Evolutionary conservation across 2,113 vertebrate species (phyloP).

Genomic region (Paralichthys olivaceus): DNA sequence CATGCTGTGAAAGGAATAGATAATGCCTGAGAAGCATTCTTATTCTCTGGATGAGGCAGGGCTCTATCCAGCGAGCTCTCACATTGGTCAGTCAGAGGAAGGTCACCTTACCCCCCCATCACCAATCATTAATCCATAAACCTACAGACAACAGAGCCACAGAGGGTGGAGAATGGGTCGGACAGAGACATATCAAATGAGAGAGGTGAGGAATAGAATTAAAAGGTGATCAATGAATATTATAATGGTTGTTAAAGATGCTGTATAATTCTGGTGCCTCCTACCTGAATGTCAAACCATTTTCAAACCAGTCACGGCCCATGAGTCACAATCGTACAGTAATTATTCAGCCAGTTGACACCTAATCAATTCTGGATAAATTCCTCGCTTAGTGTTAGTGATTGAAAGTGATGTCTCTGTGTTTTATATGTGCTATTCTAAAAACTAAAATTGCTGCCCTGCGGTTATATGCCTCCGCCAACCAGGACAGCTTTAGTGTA

Average conservation of each 20-base stretch:
- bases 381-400: slow-evolving; percentile 21
- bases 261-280: not conserved
- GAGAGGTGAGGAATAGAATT: slow-evolving; percentile 24
- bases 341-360: slow-evolving; percentile 30
- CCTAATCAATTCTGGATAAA: slow-evolving; percentile 45
- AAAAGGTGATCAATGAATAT: slow-evolving; percentile 25
- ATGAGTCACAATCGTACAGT: slow-evolving; percentile 4
- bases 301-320: slow-evolving; percentile 11
- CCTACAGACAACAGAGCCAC: slow-evolving; percentile 27
- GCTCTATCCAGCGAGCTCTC: slow-evolving; percentile 18
- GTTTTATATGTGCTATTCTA: slow-evolving; percentile 16
- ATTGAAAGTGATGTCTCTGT: slow-evolving; percentile 24
- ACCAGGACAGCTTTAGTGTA: not conserved
- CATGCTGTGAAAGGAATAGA: slow-evolving; percentile 17
- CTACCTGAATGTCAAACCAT: slow-evolving; percentile 3
- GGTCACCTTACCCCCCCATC: slow-evolving; percentile 63
- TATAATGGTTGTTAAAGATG: not conserved
- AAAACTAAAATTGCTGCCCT: not conserved
- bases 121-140: slow-evolving; percentile 63
- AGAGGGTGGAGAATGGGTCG: not conserved
- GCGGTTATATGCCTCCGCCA: not conserved
- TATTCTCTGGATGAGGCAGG: slow-evolving; percentile 25
- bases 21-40: slow-evolving; percentile 44
- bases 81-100: slow-evolving; percentile 48
- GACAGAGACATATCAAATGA: slow-evolving; percentile 3